phyloP scores from a whole-genome alignment of 2,113 vertebrate species.

The Otocyon megalotis region DNA sequence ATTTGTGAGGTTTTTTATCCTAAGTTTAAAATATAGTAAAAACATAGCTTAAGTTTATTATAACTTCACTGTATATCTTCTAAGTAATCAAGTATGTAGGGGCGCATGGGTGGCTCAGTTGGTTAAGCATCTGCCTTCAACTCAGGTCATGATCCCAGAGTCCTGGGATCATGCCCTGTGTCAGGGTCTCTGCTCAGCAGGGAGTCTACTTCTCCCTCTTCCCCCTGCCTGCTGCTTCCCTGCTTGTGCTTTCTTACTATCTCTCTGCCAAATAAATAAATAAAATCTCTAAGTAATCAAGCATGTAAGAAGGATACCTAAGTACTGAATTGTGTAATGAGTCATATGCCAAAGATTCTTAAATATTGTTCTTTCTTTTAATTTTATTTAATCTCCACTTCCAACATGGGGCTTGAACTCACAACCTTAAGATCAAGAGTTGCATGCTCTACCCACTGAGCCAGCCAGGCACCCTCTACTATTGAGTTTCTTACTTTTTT shows the following conservation, averaged over 20 bases:
- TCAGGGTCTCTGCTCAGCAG: not conserved
- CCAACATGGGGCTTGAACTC: not conserved
- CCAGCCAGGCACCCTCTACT: not conserved
- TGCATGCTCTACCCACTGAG: not conserved
- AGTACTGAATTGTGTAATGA: not conserved
- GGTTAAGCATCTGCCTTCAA: not conserved
- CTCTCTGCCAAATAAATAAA: not conserved
- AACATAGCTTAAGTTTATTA: not conserved
- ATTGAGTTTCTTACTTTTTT: not conserved
- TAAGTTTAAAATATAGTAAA: not conserved
- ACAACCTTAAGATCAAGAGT: not conserved
- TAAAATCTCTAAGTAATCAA: not conserved
- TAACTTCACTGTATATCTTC: not conserved
- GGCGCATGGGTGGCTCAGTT: not conserved
- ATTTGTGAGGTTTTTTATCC: not conserved
- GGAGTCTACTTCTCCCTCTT: not conserved
- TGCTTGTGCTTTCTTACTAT: not conserved
- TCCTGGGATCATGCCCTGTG: not conserved
- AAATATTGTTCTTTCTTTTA: not conserved
- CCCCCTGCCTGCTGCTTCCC: not conserved
- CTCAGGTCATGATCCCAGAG: not conserved
- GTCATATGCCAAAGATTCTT: not conserved
- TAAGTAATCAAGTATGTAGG: not conserved
- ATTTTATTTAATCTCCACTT: not conserved
- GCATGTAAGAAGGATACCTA: not conserved